phyloP scores from a whole-genome alignment of 2,888 invertebrate genomes.

The Anoplius nigerrimus region DNA sequence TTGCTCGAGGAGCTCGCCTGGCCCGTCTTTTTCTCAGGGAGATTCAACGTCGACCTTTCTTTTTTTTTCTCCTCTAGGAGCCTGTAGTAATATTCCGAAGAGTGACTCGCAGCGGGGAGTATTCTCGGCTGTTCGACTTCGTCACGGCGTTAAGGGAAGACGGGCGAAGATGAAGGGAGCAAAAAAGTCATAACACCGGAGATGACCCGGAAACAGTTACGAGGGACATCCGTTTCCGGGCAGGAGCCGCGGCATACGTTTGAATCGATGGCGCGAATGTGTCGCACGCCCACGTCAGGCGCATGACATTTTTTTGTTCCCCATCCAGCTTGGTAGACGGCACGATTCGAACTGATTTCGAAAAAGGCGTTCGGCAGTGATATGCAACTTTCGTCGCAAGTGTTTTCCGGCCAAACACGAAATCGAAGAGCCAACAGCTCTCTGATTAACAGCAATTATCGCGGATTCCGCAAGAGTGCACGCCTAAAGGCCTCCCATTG shows the following conservation, averaged over 20 bases:
- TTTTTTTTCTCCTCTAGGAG: too few relatives aligned
- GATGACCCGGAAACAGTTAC: slow-evolving; percentile 14
- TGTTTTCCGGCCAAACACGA: too few relatives aligned
- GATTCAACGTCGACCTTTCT: background rate
- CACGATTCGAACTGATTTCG: background rate
- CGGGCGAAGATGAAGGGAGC: background rate
- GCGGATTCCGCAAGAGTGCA: too few relatives aligned
- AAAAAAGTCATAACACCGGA: background rate
- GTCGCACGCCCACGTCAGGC: background rate
- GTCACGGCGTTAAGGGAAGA: background rate
- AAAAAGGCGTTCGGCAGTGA: background rate
- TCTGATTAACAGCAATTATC: too few relatives aligned
- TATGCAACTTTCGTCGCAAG: background rate
- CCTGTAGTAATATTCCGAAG: too few relatives aligned
- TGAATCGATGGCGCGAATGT: background rate
- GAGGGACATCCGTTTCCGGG: slow-evolving; percentile 9
- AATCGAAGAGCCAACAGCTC: too few relatives aligned
- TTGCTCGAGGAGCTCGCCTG: too few relatives aligned
- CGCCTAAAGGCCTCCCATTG: too few relatives aligned
- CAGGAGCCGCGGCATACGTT: background rate
- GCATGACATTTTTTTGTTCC: background rate
- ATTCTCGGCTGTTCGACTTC: too few relatives aligned
- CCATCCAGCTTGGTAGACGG: background rate
- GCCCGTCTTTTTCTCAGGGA: background rate
- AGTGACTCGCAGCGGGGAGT: too few relatives aligned